Evolutionary conservation across 1,140 invertebrate species (phyloP), one percentile per base, ranked within the genome.

Genomic region (Artemia franciscana): DNA sequence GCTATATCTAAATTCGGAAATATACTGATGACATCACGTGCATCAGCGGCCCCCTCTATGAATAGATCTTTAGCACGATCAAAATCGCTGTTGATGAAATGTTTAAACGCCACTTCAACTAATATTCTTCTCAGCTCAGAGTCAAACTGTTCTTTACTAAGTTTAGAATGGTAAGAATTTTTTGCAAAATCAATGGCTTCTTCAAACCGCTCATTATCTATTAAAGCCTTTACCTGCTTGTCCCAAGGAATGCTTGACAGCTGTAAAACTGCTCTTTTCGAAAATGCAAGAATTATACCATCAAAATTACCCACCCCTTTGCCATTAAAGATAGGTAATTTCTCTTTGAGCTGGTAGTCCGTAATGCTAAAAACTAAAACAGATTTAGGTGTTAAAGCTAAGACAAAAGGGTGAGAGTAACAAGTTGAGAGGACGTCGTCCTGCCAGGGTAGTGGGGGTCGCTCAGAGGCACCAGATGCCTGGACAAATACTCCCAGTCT

Each of bases 401-500:
- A 64, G 57, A 78, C 71, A 65, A 78, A 79, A 9, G 77, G 77
- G 70, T 78, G 75, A 18, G 72, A 69, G 65, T 75, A 77, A 24
- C 72, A 71, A 15, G 77, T 70, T 28, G 71, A 66, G 5, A 68
- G 26, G 5, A 78, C 67, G 57, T 72, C 73, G 18, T 75, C 71
- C 15, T 71, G 73, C 77, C 78, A 79, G 56, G 74, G 73, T 57
- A 80, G 69, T 4, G 78, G 78, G 24, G 78, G 78, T 26, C 77
- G 67, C 64, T 78, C 75, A 12, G 78, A 78, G 18, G 74, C 75
- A 24, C 78, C 78, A 18, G 70, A 73, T 5, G 75, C 73, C 5
- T 75, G 77, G 0, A 77, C 77, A 72, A 79, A 80, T 69, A 80
- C 76, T 4, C 78, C 78, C 15, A 80, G 68, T 56, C 73, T 73